Percentiles rank a stretch among this genome's conserved stretches.
Evolutionary conservation across 2,797 vertebrate species (phyloP).

Genomic region (Kryptolebias ocellatus): DNA sequence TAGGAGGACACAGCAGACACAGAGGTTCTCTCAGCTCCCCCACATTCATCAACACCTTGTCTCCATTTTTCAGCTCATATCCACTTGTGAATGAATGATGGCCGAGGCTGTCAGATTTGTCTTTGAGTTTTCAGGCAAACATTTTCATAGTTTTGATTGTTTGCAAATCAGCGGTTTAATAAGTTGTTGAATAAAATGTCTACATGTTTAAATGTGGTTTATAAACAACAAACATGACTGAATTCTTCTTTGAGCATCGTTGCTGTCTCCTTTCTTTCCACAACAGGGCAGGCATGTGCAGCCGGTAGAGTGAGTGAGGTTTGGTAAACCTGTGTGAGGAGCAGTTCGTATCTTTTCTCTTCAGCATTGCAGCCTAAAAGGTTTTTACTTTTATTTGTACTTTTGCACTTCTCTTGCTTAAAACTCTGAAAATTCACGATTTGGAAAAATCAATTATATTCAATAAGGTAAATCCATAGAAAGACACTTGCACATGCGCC

Average conservation of each 20-base stretch:
- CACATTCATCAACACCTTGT: conserved; percentile 49
- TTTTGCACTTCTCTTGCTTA: neutral
- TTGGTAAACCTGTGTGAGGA: no score
- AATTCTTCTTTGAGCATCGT: neutral
- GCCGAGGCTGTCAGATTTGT: neutral
- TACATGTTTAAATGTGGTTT: neutral
- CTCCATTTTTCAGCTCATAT: conserved; percentile 19
- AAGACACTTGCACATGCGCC: no score
- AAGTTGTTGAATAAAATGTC: neutral
- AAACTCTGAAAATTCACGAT: neutral
- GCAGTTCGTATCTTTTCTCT: no score
- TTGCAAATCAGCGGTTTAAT: neutral
- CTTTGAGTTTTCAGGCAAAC: neutral
- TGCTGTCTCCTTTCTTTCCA: conserved; percentile 3
- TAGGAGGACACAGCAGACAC: conserved; percentile 69
- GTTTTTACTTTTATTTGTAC: neutral
- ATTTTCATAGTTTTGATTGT: neutral
- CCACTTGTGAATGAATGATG: conserved; percentile 13
- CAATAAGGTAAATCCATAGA: no score
- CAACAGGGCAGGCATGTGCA: conserved; percentile 18
- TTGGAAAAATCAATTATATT: no score
- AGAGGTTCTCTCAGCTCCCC: conserved; percentile 58
- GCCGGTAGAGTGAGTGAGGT: neutral
- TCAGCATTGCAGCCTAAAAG: no score
- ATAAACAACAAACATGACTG: neutral